Base-by-base conservation (phyloP, 2,113 vertebrate genomes). In the Anas platyrhynchos region DNA sequence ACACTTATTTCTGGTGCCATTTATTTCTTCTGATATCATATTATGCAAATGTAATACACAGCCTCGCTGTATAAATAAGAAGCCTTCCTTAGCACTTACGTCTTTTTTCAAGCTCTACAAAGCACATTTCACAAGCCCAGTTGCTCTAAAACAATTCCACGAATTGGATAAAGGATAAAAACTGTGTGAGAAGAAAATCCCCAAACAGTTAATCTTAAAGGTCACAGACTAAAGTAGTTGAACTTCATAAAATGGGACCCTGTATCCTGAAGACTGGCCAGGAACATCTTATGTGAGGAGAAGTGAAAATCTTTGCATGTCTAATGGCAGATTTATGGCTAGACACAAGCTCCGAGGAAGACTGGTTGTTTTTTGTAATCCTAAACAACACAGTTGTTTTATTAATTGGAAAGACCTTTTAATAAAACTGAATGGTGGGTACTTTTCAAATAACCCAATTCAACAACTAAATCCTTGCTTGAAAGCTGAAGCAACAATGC, bases 1-100 rank as follows among this genome's bases (percentile, higher is more conserved):
- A 76, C 72, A 56, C 72, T 97, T 97, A 95, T 93, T 94, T 94
- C 86, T 97, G 43, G 69, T 95, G 72, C 65, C 86, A 94, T 97
- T 98, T 96, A 93, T 93, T 97, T 97, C 89, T 91, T 97, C 90
- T 83, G 95, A 91, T 95, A 80, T 61, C 65, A 81, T 95, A 94
- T 96, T 97, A 96, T 92, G 91, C 92, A 96, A 96, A 94, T 96
- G 89, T 54, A 94, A 81, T 87, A 65, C 88, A 91, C 82, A 93
- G 71, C 71, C 52, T 86, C 27, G 15, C 93, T 95, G 94, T 96
- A 96, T 96, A 97, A 96, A 96, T 94, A 91, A 97, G 83, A 66
- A 94, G 75, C 69, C 73, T 95, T 96, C 86, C 91, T 94, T 78
- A 87, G 66, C 73, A 88, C 44, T 88, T 80, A 17, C 4, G 88